Conservation (phyloP, 64 coral and sea anemone genomes). For the Stichodactyla helianthus region DNA sequence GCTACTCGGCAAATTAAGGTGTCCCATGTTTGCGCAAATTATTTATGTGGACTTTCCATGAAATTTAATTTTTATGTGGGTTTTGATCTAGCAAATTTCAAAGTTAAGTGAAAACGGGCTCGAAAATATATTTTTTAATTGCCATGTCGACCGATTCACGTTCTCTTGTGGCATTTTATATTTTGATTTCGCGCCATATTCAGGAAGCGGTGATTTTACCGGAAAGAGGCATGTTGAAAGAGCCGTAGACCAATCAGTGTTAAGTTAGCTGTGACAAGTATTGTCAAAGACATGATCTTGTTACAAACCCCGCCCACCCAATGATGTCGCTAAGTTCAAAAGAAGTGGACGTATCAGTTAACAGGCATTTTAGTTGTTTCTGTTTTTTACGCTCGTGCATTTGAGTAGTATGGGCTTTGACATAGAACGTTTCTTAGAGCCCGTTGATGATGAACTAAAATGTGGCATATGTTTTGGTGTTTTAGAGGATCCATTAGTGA, state of each 20-base stretch:
- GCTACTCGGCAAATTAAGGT: slow-evolving; percentile 19
- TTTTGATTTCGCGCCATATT: slow-evolving; percentile 95
- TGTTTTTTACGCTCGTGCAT: slow-evolving; percentile 55
- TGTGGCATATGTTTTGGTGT: slow-evolving; percentile 91
- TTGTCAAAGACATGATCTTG: slow-evolving; percentile 72
- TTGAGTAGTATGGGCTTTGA: slow-evolving; percentile 83
- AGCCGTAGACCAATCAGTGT: slow-evolving; percentile 71
- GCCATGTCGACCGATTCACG: slow-evolving; percentile 19
- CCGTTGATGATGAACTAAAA: slow-evolving; percentile 84
- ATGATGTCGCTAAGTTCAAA: slow-evolving; percentile 99
- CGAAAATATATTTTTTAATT: not conserved
- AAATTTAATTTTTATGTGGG: slow-evolving; percentile 30
- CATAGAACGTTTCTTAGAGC: slow-evolving; percentile 77
- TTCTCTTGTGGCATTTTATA: slow-evolving; percentile 56
- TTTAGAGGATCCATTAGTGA: slow-evolving; percentile 73
- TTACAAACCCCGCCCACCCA: slow-evolving; percentile 69
- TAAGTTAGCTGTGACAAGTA: slow-evolving; percentile 61
- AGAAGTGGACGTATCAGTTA: slow-evolving; percentile 77
- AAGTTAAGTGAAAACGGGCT: not conserved
- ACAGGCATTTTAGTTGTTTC: slow-evolving; percentile 75
- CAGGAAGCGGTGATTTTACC: slow-evolving; percentile 67
- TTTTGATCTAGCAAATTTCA: not conserved
- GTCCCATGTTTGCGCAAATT: slow-evolving; percentile 22
- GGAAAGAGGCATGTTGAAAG: slow-evolving; percentile 70
- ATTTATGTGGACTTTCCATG: slow-evolving; percentile 19